A percentile compares a stretch with the other conserved stretches of the same genome.
These are phyloP conservation scores for Philereme transversata DNA, from an alignment of 2,888 invertebrate species.

Conservation along the genomic window DNA sequence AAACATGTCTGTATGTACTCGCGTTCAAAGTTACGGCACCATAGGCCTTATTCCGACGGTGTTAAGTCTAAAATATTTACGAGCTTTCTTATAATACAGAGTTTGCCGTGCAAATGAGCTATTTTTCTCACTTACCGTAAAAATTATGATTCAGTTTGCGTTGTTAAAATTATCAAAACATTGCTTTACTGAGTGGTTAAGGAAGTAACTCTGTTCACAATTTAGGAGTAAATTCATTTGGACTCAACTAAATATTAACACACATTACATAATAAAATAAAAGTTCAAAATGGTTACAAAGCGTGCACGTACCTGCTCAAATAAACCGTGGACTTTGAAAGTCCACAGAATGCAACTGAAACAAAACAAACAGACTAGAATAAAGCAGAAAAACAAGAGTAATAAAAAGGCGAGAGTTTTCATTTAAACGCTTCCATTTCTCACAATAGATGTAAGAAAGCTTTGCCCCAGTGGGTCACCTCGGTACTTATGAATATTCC, in stretches of 20 bases:
- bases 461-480: neutral
- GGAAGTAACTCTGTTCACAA: no score
- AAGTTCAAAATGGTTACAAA: no score
- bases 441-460: slow-evolving; percentile 9
- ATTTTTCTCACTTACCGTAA: neutral
- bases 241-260: no score
- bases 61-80: slow-evolving; percentile 6
- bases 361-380: slow-evolving; percentile 1
- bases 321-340: no score
- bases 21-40: slow-evolving; percentile 3
- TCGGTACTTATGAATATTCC: neutral
- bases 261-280: no score
- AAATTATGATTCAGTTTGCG: no score
- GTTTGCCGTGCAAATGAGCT: neutral
- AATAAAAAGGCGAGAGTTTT: slow-evolving; percentile 13
- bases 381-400: slow-evolving; percentile 7
- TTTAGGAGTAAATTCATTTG: no score
- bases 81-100: neutral
- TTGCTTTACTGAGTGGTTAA: no score
- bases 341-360: neutral
- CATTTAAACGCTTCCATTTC: slow-evolving; percentile 10
- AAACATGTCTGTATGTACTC: slow-evolving; percentile 2
- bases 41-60: slow-evolving; percentile 9
- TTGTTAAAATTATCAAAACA: no score
- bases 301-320: no score